Percentiles rank a stretch among this genome's conserved stretches.
Evolutionary conservation across 2,888 invertebrate species (phyloP).

Genomic region (Lamellibrachia columna): DNA sequence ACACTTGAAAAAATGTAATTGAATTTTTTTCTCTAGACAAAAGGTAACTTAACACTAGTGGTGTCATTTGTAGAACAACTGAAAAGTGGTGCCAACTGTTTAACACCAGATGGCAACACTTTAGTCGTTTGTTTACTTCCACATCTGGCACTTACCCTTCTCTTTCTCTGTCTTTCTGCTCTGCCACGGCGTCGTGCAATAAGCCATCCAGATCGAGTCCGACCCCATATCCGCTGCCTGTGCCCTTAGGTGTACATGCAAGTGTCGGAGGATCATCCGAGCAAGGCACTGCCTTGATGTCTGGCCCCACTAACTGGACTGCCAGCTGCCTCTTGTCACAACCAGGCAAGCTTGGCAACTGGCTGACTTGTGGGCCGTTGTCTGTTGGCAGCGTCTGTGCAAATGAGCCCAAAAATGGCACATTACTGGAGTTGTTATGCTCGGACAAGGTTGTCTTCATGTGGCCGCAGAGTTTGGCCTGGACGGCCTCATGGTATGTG

Average conservation of each 20-base stretch:
- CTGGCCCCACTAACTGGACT: neutral
- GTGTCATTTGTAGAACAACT: too few relatives aligned
- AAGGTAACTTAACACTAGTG: too few relatives aligned
- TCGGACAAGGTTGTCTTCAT: neutral
- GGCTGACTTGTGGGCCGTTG: neutral
- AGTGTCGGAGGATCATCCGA: slow-evolving; percentile 39
- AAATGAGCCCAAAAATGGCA: neutral
- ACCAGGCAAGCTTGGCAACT: neutral
- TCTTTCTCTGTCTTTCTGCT: neutral
- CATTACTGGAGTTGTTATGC: neutral
- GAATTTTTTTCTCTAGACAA: too few relatives aligned
- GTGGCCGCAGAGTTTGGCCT: neutral
- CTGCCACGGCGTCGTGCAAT: neutral
- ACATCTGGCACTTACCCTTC: neutral
- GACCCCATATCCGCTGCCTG: slow-evolving; percentile 62
- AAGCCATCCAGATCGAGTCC: slow-evolving; percentile 57
- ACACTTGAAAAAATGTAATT: too few relatives aligned
- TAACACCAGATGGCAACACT: too few relatives aligned
- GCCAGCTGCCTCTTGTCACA: neutral
- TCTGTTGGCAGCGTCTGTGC: neutral
- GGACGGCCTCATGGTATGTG: neutral
- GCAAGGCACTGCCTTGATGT: neutral
- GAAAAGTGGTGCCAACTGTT: too few relatives aligned
- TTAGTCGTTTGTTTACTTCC: neutral
- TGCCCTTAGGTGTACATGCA: slow-evolving; percentile 59